Base-by-base conservation (phyloP, 1,140 invertebrate species). In the Drosophila guanche region DNA sequence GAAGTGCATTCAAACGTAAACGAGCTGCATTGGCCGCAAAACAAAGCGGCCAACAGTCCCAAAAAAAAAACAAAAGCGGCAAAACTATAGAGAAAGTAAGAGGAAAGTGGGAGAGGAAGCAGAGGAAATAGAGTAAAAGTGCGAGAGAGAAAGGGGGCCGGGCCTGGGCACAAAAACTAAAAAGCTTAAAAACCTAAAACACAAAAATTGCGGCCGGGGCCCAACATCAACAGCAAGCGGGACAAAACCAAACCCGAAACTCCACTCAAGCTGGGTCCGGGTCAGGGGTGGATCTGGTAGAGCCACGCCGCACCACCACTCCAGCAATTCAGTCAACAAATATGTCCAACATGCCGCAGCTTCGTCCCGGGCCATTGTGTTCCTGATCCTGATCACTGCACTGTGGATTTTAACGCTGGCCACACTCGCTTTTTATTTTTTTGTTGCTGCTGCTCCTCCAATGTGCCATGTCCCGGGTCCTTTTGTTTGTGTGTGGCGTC, bases 281-380 rank as follows among this genome's bases (percentile, higher is more conserved):
- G 25, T 27, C 25, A 27, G 5, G 25, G 16, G 16, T 20, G 16
- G 16, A 20, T 20, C 16, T 20, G 16, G 0, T 20, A 20, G 16
- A 20, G 16, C 16, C 16, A 10, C 33, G 16, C 16, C n/a, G 41
- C 25, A 23, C 48, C 16, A 6, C 10, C 14, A 0, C 4, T 7
- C 4, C 33, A 33, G 2, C 51, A 62, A 58, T 77, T 72, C 74
- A 69, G 70, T 88, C 83, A 68, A 65, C 84, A 88, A 88, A 88
- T 88, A 88, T 88, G 83, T 79, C 88, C 75, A 88, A 88, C 83
- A 88, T 88, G 78, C 84, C 78, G 73, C 74, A 88, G 77, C 70
- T 57, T 67, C 69, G 65, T 75, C 53, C 65, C 52, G 65, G 60
- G 47, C 78, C 74, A 86, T 86, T 81, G 81, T 86, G 73, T 76